Percentiles rank a stretch among this genome's conserved stretches.
phyloP scores from a whole-genome alignment of 2,888 invertebrate species.

The Axea sp. region DNA sequence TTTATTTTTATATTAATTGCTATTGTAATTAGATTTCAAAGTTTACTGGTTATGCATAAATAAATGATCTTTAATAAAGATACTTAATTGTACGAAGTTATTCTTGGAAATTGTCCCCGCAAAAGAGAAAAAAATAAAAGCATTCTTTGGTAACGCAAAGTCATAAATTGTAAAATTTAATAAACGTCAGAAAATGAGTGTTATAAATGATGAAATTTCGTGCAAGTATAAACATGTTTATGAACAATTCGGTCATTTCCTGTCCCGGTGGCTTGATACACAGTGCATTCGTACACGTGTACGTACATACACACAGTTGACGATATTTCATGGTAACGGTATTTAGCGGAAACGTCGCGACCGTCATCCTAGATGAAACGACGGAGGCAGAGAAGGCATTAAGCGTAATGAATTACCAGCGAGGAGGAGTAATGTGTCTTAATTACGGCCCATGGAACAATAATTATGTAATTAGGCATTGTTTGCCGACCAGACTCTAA shows the following conservation, averaged over 20 bases:
- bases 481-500: slow-evolving; percentile 69
- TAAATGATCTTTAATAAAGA: slow-evolving; percentile 2
- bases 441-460: slow-evolving; percentile 76
- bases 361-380: slow-evolving; percentile 76
- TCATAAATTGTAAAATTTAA: slow-evolving; percentile 34
- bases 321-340: slow-evolving; percentile 75
- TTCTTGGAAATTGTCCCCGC: background rate
- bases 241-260: slow-evolving; percentile 59
- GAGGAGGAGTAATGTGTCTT: slow-evolving; percentile 77
- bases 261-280: slow-evolving; percentile 48
- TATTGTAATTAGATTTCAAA: too few relatives aligned
- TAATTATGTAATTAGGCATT: slow-evolving; percentile 78
- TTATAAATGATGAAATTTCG: slow-evolving; percentile 45
- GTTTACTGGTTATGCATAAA: too few relatives aligned
- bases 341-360: slow-evolving; percentile 73
- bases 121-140: background rate
- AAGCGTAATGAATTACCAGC: slow-evolving; percentile 78
- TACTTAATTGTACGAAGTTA: background rate
- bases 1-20: too few relatives aligned
- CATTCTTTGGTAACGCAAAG: background rate
- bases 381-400: slow-evolving; percentile 75
- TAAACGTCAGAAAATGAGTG: slow-evolving; percentile 34
- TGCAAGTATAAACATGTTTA: slow-evolving; percentile 55
- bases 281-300: slow-evolving; percentile 19
- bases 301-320: slow-evolving; percentile 39